A percentile compares a stretch with the other conserved stretches of the same genome.
These are phyloP conservation scores for Hoplodrina blanda DNA, from an alignment of 2,888 invertebrate genomes.

Conservation along the genomic window DNA sequence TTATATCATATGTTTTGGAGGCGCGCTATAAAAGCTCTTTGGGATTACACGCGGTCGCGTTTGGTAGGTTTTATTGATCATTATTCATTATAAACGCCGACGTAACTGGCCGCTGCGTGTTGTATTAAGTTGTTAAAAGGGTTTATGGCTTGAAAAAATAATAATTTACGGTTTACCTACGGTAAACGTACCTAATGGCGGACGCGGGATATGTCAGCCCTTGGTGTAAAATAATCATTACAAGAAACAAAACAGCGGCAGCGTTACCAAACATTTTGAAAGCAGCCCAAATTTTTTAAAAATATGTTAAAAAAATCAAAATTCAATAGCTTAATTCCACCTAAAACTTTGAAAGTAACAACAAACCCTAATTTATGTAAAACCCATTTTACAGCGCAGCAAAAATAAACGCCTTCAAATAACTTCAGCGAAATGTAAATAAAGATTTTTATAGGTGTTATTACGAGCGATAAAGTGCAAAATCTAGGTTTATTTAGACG, in stretches of 20 bases:
- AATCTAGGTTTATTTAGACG: slow-evolving; percentile 45
- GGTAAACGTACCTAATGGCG: slow-evolving; percentile 32
- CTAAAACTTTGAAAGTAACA: slow-evolving; percentile 1
- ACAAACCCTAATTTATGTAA: not conserved
- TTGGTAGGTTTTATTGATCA: slow-evolving; percentile 84
- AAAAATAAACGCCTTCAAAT: slow-evolving; percentile 30
- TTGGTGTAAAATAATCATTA: slow-evolving; percentile 18
- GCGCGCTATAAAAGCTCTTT: slow-evolving; percentile 69
- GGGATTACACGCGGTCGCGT: slow-evolving; percentile 75
- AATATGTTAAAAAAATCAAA: not conserved
- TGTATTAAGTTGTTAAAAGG: slow-evolving; percentile 83
- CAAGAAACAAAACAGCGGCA: not conserved
- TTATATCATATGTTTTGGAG: slow-evolving; percentile 69
- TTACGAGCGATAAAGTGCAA: slow-evolving; percentile 51
- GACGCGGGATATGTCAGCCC: slow-evolving; percentile 25
- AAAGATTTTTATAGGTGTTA: slow-evolving; percentile 47
- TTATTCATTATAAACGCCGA: slow-evolving; percentile 84
- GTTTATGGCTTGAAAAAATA: slow-evolving; percentile 76
- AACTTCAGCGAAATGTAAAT: slow-evolving; percentile 28
- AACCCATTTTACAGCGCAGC: slow-evolving; percentile 13
- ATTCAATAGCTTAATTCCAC: not conserved
- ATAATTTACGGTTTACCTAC: slow-evolving; percentile 44
- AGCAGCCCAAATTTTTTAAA: no score
- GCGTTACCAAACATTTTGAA: no score
- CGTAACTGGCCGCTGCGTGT: slow-evolving; percentile 77